A percentile compares a stretch with the other conserved stretches of the same genome.
Conservation (phyloP, 2,797 vertebrate genomes). For the Sebastes aleutianus region DNA sequence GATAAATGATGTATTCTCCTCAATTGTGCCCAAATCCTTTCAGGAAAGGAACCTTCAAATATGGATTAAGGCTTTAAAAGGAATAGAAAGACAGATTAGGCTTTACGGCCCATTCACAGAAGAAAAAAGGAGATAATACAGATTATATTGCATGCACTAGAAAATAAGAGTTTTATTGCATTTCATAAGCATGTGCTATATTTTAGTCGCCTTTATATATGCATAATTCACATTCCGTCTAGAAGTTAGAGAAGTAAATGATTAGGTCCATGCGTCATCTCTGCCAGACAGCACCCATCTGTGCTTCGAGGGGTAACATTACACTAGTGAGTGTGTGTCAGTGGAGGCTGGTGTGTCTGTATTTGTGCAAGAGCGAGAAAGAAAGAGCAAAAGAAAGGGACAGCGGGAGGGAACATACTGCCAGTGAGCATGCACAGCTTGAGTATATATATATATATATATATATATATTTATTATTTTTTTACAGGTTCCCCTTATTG, state of each 20-base stretch:
- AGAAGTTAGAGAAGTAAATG: conserved; percentile 57
- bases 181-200: conserved; percentile 29
- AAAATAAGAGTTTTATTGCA: conserved; percentile 44
- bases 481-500: conserved; percentile 63
- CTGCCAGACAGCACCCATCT: conserved; percentile 74
- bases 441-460: conserved; percentile 42
- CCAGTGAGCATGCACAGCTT: conserved; percentile 63
- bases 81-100: conserved; percentile 50
- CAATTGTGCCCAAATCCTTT: conserved; percentile 14
- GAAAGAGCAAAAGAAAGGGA: conserved; percentile 22
- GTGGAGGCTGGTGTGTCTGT: conserved; percentile 50
- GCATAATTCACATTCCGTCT: conserved; percentile 40
- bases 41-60: conserved; percentile 40
- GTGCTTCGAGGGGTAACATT: conserved; percentile 51
- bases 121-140: conserved; percentile 19
- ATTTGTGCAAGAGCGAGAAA: conserved; percentile 44
- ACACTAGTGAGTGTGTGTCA: conserved; percentile 40
- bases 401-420: conserved; percentile 49
- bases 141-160: conserved; percentile 28
- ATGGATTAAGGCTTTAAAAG: conserved; percentile 47
- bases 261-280: conserved; percentile 64
- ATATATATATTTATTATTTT: conserved; percentile 9
- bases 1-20: conserved; percentile 41
- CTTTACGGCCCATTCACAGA: conserved; percentile 7
- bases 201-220: conserved; percentile 25